phyloP scores from a whole-genome alignment of 2,888 invertebrate species.

The Allolobophora icterica region DNA sequence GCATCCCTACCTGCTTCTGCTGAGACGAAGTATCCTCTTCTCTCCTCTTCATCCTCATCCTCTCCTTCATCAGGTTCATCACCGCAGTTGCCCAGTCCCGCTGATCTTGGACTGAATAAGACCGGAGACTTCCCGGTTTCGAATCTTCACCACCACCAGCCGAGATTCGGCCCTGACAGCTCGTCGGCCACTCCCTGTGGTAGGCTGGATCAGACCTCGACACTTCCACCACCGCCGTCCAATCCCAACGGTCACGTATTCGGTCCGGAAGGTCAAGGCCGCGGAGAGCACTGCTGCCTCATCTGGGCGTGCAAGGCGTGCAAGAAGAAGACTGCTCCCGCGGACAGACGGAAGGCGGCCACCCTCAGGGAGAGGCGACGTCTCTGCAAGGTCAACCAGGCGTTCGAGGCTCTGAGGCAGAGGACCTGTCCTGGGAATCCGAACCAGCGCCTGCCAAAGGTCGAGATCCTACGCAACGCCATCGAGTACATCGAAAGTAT shows the following conservation, averaged over 20 bases:
- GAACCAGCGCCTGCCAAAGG: constrained; percentile 93
- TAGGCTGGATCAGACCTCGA: neutral
- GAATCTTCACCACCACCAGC: neutral
- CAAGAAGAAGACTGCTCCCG: constrained; percentile 89
- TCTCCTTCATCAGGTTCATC: neutral
- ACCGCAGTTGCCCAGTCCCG: neutral
- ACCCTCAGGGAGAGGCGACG: constrained; percentile 91
- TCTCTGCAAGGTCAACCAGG: constrained; percentile 96
- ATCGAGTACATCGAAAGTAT: constrained; percentile 91
- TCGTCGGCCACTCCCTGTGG: constrained; percentile 1
- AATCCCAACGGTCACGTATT: neutral
- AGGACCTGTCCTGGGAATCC: constrained; percentile 84
- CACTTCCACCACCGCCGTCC: neutral
- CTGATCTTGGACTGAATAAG: neutral
- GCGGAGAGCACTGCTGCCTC: constrained; percentile 70
- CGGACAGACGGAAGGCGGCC: constrained; percentile 95
- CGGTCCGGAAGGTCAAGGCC: neutral
- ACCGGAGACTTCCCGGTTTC: neutral
- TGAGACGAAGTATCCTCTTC: neutral
- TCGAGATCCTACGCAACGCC: constrained; percentile 94
- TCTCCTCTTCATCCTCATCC: neutral
- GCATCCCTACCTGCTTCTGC: neutral
- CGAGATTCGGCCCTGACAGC: neutral
- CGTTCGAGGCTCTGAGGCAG: constrained; percentile 91
- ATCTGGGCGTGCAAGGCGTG: constrained; percentile 98